These are phyloP conservation scores for Pantherophis guttatus DNA, from an alignment of 2,113 vertebrate genomes.

Conservation along the genomic window DNA sequence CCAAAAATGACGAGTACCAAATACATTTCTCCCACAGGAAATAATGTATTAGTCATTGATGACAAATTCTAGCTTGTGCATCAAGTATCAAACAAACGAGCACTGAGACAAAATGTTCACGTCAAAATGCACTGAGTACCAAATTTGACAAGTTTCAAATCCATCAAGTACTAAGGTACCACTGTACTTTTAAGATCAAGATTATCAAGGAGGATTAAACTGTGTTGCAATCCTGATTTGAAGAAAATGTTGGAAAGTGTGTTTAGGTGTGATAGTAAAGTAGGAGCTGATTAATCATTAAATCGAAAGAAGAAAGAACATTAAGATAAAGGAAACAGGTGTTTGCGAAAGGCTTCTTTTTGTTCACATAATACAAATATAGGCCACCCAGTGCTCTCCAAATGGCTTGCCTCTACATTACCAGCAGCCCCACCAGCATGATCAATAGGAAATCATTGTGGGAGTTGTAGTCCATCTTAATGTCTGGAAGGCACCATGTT, in stretches of 20 bases:
- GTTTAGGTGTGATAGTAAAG: neutral
- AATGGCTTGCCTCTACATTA: neutral
- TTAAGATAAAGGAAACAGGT: neutral
- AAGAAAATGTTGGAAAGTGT: neutral
- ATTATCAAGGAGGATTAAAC: neutral
- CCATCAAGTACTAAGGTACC: neutral
- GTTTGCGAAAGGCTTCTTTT: neutral
- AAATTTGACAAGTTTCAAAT: neutral
- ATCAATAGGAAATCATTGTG: neutral
- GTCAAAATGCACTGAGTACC: neutral
- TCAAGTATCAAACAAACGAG: neutral
- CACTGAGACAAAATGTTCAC: neutral
- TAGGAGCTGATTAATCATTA: neutral
- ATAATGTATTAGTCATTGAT: neutral
- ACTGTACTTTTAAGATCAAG: neutral
- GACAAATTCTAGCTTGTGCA: neutral
- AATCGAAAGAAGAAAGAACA: neutral
- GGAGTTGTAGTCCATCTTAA: neutral
- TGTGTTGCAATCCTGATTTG: neutral
- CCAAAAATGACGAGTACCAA: too few relatives aligned
- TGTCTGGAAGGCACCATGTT: neutral
- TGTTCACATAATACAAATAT: too few relatives aligned
- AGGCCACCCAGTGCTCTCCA: neutral
- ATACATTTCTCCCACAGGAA: neutral
- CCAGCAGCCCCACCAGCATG: neutral